A percentile compares a stretch with the other conserved stretches of the same genome.
Evolutionary conservation across 30 jellyfish, hydroid and myxozoan species (phyloP).

Genomic region (Nemopilema nomurai): DNA sequence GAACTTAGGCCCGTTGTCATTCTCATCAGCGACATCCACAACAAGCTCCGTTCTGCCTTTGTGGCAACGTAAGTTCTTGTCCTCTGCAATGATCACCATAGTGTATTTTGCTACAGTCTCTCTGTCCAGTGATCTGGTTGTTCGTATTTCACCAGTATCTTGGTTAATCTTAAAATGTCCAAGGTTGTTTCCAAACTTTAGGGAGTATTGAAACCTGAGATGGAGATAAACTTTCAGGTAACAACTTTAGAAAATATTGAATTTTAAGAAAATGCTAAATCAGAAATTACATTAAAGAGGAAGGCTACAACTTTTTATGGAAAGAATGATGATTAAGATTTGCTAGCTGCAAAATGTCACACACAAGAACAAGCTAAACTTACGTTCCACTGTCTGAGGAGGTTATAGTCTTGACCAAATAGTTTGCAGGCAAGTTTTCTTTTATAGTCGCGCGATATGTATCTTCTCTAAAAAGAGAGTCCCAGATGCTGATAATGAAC

Average conservation of each 20-base stretch:
- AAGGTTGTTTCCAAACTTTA: slow-evolving; percentile 67
- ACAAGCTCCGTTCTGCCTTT: slow-evolving; percentile 57
- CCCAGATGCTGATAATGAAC: slow-evolving; percentile 83
- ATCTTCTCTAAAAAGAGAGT: slow-evolving; percentile 71
- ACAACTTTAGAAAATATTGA: no score
- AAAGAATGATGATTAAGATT: no score
- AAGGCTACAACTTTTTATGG: no score
- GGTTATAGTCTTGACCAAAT: slow-evolving; percentile 25
- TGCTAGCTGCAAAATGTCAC: no score
- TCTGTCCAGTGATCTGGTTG: slow-evolving; percentile 54
- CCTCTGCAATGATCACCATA: slow-evolving; percentile 71
- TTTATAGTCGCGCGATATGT: slow-evolving; percentile 29
- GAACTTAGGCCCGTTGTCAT: slow-evolving; percentile 82
- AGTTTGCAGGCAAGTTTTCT: slow-evolving; percentile 58
- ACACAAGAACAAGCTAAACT: slow-evolving; percentile 7
- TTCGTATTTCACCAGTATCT: slow-evolving; percentile 51
- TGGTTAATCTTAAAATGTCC: slow-evolving; percentile 61
- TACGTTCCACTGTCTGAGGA: slow-evolving; percentile 59
- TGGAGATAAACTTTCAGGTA: not conserved
- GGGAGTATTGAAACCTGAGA: slow-evolving; percentile 57
- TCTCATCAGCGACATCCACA: slow-evolving; percentile 64
- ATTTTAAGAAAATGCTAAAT: no score
- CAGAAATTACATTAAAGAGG: no score
- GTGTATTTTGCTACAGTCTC: slow-evolving; percentile 65
- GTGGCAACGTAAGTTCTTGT: slow-evolving; percentile 65